phyloP scores from a whole-genome alignment of 2,113 vertebrate genomes.

The Phrynosoma blainvillii region DNA sequence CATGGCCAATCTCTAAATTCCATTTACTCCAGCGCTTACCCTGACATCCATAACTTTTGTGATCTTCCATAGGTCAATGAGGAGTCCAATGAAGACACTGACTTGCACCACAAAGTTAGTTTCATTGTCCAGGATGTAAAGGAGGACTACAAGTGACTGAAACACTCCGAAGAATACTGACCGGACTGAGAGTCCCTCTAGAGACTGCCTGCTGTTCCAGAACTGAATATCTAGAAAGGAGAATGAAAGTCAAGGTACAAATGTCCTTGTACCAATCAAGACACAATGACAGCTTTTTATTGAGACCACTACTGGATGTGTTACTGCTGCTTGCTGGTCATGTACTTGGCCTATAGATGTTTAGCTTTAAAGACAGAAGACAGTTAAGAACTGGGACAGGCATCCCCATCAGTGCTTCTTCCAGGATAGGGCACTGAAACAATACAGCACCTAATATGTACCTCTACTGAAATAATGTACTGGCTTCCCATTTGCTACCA shows the following conservation, averaged over 20 bases:
- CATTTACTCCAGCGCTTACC: constrained; percentile 72
- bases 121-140: constrained; percentile 96
- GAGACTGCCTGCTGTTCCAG: constrained; percentile 97
- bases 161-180: constrained; percentile 95
- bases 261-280: rapidly evolving
- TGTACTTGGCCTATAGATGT: not conserved
- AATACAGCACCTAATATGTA: no score
- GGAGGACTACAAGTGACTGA: constrained; percentile 92
- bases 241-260: not conserved
- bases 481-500: no score
- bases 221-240: constrained; percentile 90
- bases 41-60: constrained; percentile 97
- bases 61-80: constrained; percentile 98
- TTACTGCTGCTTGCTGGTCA: not conserved
- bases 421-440: not conserved
- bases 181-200: constrained; percentile 93
- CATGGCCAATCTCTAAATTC: not conserved
- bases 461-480: no score
- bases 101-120: constrained; percentile 98
- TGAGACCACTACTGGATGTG: not conserved
- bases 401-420: not conserved
- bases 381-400: not conserved
- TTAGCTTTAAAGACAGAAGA: not conserved
- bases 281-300: no score
- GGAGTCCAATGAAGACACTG: constrained; percentile 96